Conservation (phyloP, 2,113 vertebrate species). For the Dromas ardeola region DNA sequence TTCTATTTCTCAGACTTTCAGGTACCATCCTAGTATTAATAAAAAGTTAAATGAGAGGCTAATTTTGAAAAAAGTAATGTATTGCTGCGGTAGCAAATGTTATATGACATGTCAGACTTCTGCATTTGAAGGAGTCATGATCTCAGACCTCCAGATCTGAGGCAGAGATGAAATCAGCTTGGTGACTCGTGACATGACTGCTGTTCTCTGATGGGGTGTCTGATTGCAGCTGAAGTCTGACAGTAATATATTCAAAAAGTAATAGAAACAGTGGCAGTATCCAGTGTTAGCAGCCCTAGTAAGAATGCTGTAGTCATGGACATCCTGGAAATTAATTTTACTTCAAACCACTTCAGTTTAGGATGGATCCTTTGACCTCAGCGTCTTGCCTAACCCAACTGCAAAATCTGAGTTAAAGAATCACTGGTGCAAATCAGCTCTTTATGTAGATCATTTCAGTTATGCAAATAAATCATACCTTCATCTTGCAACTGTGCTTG, state of each 20-base stretch:
- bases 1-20: background rate
- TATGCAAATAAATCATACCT: conserved; percentile 25
- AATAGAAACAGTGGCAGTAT: background rate
- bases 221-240: background rate
- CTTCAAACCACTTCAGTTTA: background rate
- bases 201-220: background rate
- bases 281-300: background rate
- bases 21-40: background rate
- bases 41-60: background rate
- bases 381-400: background rate
- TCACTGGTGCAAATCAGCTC: background rate
- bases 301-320: background rate
- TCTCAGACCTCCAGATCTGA: background rate
- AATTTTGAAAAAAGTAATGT: rapidly evolving
- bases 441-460: background rate
- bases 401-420: background rate
- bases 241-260: background rate
- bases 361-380: background rate
- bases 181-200: background rate
- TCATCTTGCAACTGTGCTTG: background rate
- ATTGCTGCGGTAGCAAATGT: background rate
- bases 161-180: background rate
- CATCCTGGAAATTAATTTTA: background rate
- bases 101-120: background rate
- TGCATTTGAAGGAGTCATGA: background rate